Conservation (phyloP, 1,140 invertebrate genomes). For the Brachionus rotundiformis region DNA sequence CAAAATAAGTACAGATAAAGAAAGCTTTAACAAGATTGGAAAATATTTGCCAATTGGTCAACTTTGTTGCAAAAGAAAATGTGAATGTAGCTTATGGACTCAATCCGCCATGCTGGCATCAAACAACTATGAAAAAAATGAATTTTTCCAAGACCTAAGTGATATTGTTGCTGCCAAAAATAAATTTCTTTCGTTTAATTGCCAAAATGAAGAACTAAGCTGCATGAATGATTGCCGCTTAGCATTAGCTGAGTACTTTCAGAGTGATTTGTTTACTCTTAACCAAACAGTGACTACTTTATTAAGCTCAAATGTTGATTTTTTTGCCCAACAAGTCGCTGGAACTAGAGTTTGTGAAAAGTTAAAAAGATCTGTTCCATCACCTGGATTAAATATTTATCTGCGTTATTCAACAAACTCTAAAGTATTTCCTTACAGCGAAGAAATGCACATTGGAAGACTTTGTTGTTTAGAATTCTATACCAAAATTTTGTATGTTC, state of each 20-base stretch:
- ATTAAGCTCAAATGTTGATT: slow-evolving; percentile 9
- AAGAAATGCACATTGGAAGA: slow-evolving; percentile 31
- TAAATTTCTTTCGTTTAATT: neutral
- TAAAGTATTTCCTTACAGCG: neutral
- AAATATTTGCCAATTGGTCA: neutral
- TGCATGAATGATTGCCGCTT: slow-evolving; percentile 9
- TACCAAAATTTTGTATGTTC: neutral
- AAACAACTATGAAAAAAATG: neutral
- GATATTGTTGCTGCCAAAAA: neutral
- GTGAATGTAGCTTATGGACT: neutral
- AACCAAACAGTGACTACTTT: neutral
- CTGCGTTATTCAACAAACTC: neutral
- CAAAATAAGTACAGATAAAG: neutral
- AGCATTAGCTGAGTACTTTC: neutral
- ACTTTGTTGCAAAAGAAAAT: slow-evolving; percentile 37
- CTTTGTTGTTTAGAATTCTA: slow-evolving; percentile 20
- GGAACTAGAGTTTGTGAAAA: neutral
- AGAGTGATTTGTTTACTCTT: neutral
- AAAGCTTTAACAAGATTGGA: neutral
- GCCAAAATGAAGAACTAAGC: neutral
- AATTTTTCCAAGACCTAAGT: neutral
- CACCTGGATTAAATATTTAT: neutral
- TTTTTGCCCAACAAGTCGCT: neutral
- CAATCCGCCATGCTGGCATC: neutral
- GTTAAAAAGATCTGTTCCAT: neutral